These are phyloP conservation scores for Cacajao melanocephalus DNA, from an alignment of 2,797 vertebrate species.

Conservation along the genomic window DNA sequence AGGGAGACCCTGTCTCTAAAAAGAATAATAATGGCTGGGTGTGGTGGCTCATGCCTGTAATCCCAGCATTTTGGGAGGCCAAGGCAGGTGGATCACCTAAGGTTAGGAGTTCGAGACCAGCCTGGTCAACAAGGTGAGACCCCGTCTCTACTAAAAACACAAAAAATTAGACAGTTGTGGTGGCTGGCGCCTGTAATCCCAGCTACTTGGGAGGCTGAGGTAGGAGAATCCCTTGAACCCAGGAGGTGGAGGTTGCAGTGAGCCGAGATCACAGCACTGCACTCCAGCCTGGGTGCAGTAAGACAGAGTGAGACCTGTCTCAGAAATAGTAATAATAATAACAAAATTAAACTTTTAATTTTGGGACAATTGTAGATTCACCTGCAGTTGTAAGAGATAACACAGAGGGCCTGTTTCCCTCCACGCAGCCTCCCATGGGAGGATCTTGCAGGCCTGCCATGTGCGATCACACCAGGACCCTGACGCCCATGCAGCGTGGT, in stretches of 20 bases:
- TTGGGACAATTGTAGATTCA: not conserved
- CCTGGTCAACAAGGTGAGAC: too few relatives aligned
- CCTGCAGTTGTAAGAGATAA: not conserved
- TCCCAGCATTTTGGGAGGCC: too few relatives aligned
- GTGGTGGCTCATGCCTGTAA: not conserved
- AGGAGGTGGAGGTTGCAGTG: not conserved
- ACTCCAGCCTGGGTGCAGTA: not conserved
- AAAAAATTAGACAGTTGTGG: too few relatives aligned
- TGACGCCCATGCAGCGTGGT: not conserved
- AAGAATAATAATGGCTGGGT: not conserved
- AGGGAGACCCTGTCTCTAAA: not conserved
- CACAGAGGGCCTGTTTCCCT: not conserved
- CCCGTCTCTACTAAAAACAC: too few relatives aligned
- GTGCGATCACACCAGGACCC: accelerated
- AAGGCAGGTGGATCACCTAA: too few relatives aligned
- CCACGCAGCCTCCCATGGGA: not conserved
- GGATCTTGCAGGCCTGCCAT: not conserved
- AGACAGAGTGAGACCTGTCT: not conserved
- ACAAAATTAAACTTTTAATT: not conserved
- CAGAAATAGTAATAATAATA: not conserved
- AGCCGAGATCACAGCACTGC: not conserved
- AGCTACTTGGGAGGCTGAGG: not conserved
- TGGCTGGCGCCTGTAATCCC: not conserved
- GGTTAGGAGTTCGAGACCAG: too few relatives aligned
- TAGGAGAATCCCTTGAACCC: not conserved